Conservation (phyloP, 2,797 vertebrate genomes). For the Lagodon rhomboides region DNA sequence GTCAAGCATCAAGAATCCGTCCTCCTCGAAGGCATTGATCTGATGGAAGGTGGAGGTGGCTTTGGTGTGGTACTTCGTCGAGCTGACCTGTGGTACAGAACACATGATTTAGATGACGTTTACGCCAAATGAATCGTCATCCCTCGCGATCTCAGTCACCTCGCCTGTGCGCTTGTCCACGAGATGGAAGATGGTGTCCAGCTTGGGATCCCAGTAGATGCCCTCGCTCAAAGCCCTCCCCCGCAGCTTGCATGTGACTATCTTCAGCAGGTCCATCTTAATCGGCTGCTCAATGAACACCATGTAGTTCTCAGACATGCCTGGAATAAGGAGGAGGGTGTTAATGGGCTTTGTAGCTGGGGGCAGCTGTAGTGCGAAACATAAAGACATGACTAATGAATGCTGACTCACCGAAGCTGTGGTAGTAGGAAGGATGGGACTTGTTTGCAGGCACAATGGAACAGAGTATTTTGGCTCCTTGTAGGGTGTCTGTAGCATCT, state of each 20-base stretch:
- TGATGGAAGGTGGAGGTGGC: constrained; percentile 92
- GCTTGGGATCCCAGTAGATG: constrained; percentile 92
- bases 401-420: constrained; percentile 92
- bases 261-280: constrained; percentile 91
- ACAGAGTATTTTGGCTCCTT: constrained; percentile 91
- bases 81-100: constrained; percentile 80
- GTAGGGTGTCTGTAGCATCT: constrained; percentile 79
- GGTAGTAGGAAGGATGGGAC: constrained; percentile 94
- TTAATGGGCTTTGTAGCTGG: background rate
- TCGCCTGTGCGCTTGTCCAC: constrained; percentile 91
- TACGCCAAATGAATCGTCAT: background rate
- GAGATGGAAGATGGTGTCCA: constrained; percentile 90
- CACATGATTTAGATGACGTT: background rate
- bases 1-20: constrained; percentile 91
- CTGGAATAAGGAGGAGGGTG: constrained; percentile 72
- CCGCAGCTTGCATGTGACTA: constrained; percentile 86
- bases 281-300: constrained; percentile 95
- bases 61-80: constrained; percentile 87
- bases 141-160: constrained; percentile 70
- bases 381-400: background rate
- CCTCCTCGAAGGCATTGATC: constrained; percentile 95
- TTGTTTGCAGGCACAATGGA: constrained; percentile 88
- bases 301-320: constrained; percentile 95
- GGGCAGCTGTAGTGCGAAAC: background rate
- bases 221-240: constrained; percentile 86